Base-by-base conservation (phyloP, 2,113 vertebrate species). In the Acrocephalus kingi region DNA sequence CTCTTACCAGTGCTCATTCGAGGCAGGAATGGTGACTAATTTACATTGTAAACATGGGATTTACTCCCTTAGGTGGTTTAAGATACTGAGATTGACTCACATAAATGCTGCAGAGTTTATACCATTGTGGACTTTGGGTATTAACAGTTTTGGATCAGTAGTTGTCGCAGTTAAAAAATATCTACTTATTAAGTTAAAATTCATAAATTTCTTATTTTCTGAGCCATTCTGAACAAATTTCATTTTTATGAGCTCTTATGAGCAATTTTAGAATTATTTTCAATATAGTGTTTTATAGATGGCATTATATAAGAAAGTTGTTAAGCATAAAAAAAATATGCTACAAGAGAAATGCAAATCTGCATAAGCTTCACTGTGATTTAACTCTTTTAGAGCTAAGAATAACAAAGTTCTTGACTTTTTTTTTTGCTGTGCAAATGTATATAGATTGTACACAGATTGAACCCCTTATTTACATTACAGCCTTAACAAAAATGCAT, bases 351-450 rank as follows among this genome's bases (percentile, higher is more conserved):
- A 96, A 96, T 69, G 81, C 81, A 90, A 91, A 96, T 91, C 87
- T 89, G 33, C 75, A 54, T 91, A 89, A 93, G 81, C 77, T 63
- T 81, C 93, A 37, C 72, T 88, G 78, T 87, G 82, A 88, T 77
- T 97, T 98, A 97, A 98, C 97, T 86, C 93, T 94, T 96, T 93
- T 72, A 80, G 56, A 86, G 61, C 68, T 76, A 48, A 84, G 25
- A 84, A 54, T 72, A 89, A 75, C 37, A 92, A 96, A 94, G 67
- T 69, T 31, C 66, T 95, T 73, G 49, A 78, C 84, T 92, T 89
- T 67, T 68, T 74, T 93, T 58, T 39, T 79, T 30, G 37, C 61
- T 22, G 37, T 90, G 52, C 69, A 72, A 88, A 87, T 62, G 69
- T 64, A 56, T 28, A 69, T 48, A 90, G 87, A 86, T 69, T 66